Conservation (phyloP, 2,113 vertebrate species). For the Anguilla rostrata region DNA sequence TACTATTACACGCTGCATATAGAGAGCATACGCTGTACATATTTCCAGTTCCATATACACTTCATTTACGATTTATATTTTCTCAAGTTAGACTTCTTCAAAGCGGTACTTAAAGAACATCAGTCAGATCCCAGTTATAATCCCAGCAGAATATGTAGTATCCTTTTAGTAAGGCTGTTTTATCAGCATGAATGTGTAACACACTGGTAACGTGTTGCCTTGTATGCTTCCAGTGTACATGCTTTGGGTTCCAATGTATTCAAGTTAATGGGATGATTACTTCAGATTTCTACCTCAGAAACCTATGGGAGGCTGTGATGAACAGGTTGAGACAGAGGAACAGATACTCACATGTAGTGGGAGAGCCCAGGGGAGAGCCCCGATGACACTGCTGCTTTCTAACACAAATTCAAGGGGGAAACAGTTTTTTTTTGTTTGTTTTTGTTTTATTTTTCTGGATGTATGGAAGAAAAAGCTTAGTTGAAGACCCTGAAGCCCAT, state of each 20-base stretch:
- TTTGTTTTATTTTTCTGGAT: slow-evolving; percentile 51
- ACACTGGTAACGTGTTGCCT: background rate
- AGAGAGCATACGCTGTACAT: too few relatives aligned
- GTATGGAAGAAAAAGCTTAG: slow-evolving; percentile 73
- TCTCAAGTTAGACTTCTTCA: too few relatives aligned
- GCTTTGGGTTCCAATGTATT: background rate
- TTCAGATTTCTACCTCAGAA: background rate
- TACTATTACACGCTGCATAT: too few relatives aligned
- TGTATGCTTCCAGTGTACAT: background rate
- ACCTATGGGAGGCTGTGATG: background rate
- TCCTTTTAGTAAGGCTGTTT: background rate
- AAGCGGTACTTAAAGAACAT: too few relatives aligned
- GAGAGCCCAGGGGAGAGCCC: background rate
- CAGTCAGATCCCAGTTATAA: too few relatives aligned
- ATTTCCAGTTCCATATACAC: too few relatives aligned
- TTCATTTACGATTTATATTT: too few relatives aligned
- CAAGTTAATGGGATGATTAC: background rate
- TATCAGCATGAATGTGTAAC: background rate
- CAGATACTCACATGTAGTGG: background rate
- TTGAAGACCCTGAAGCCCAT: slow-evolving; percentile 99
- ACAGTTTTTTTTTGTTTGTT: slow-evolving; percentile 33
- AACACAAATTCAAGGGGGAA: background rate
- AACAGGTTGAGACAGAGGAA: too few relatives aligned
- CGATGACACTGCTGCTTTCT: too few relatives aligned
- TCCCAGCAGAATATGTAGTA: too few relatives aligned